phyloP scores from a whole-genome alignment of 1,140 invertebrate genomes.

The Macrosteles quadrilineatus region DNA sequence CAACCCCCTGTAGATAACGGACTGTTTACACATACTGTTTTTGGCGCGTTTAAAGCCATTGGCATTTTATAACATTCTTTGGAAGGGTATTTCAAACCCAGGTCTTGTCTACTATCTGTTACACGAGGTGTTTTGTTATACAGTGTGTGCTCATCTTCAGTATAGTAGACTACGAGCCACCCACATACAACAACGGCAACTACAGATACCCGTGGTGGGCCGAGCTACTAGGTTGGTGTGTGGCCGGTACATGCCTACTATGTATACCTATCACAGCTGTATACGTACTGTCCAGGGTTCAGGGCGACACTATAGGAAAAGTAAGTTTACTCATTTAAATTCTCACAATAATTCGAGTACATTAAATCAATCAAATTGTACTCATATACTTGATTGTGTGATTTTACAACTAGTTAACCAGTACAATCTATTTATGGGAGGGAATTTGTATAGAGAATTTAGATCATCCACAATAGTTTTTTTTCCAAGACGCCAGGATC shows the following conservation, averaged over 20 bases:
- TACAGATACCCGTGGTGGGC: slow-evolving; percentile 85
- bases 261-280: slow-evolving; percentile 83
- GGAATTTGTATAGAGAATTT: too few species aligned
- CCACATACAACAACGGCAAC: slow-evolving; percentile 73
- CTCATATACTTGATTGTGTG: not conserved
- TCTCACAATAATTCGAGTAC: too few species aligned
- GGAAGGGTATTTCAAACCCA: too few species aligned
- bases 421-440: too few species aligned
- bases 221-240: slow-evolving; percentile 82
- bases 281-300: slow-evolving; percentile 66
- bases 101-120: too few species aligned
- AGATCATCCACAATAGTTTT: too few species aligned
- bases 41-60: too few species aligned
- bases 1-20: too few species aligned
- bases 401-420: too few species aligned
- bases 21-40: too few species aligned
- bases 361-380: not conserved
- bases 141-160: slow-evolving; percentile 84
- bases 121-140: slow-evolving; percentile 43
- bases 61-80: too few species aligned
- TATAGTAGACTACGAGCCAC: slow-evolving; percentile 81
- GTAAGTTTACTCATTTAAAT: slow-evolving; percentile 53
- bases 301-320: slow-evolving; percentile 69
- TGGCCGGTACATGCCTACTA: slow-evolving; percentile 77
- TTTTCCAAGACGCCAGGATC: too few species aligned